Base-by-base conservation (phyloP, 2,888 invertebrate species). In the Troides oblongomaculatus region DNA sequence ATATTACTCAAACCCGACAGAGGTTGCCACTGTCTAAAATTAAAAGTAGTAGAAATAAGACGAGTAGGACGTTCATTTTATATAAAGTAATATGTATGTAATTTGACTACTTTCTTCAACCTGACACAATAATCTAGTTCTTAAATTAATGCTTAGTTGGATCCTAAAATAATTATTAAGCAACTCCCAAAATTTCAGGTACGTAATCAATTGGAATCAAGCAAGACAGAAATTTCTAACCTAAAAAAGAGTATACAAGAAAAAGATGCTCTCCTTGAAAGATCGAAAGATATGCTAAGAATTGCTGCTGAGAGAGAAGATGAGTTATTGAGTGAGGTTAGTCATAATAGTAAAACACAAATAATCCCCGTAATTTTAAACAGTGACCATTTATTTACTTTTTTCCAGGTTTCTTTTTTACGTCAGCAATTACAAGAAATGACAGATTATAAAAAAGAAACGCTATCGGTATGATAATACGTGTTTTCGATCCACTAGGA, bases 251-350 rank as follows among this genome's bases (percentile, higher is more conserved):
- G 92, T 69, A 86, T 95, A 57, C 83, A 84, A 59, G 94, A 94
- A 64, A 95, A 95, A 73, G 93, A 94, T 66, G 84, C 93, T 56
- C 84, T 95, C 21, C 81, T 95, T 50, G 93, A 93, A 71, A 93
- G 90, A 79, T 94, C 94, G 0, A 95, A 94, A 77, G 92, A 93
- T 75, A 91, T 95, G 85, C 85, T 95, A 7, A 93, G 93, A 73
- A 93, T 93, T 69, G 94, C 94, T 0, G 94, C 94, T 0, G 89
- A 93, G 57, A 93, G 94, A 74, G 95, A 95, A 78, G 94, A 94
- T 68, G 87, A 93, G 62, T 82, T 95, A 30, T 82, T 94, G 2
- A 92, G 93, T 84, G 93, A 94, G 85, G 94, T 94, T 77, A 77
- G 50, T 36, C 43, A 43, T 63, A 58, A 17, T 57, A n/a, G 14